Evolutionary conservation across 2,797 vertebrate species (phyloP).

Genomic region (Cryptoblepharus egeriae): DNA sequence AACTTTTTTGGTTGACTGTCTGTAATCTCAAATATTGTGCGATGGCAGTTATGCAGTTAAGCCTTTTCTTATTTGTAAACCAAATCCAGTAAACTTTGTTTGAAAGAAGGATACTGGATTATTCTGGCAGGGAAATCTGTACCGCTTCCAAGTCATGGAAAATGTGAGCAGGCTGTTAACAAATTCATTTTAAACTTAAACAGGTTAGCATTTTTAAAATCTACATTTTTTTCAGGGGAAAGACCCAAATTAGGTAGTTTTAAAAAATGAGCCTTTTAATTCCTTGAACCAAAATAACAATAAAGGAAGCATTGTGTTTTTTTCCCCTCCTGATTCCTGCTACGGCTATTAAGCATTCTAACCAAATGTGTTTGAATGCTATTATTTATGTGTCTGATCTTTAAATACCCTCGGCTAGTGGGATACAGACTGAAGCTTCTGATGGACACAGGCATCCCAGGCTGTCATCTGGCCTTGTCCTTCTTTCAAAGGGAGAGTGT

Average conservation of each 20-base stretch:
- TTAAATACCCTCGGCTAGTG: slow-evolving; percentile 65
- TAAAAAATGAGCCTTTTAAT: slow-evolving; percentile 1
- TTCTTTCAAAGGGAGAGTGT: slow-evolving; percentile 68
- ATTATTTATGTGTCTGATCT: slow-evolving; percentile 67
- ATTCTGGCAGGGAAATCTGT: slow-evolving; percentile 54
- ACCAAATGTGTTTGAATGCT: slow-evolving; percentile 59
- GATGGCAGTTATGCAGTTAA: slow-evolving; percentile 66
- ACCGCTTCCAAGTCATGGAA: neutral
- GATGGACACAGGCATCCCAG: slow-evolving; percentile 56
- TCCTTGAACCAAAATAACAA: slow-evolving; percentile 28
- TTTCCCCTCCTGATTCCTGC: slow-evolving; percentile 53
- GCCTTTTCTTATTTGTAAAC: slow-evolving; percentile 60
- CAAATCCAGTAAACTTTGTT: neutral
- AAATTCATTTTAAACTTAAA: slow-evolving; percentile 37
- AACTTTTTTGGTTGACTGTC: slow-evolving; percentile 72
- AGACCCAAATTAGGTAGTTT: neutral
- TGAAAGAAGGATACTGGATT: slow-evolving; percentile 44
- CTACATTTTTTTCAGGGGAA: slow-evolving; percentile 3
- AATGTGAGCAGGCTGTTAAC: slow-evolving; percentile 18
- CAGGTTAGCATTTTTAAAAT: slow-evolving; percentile 12
- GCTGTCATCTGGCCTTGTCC: slow-evolving; percentile 71
- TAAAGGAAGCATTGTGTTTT: slow-evolving; percentile 47
- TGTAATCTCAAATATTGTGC: slow-evolving; percentile 74
- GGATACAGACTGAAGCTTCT: slow-evolving; percentile 60
- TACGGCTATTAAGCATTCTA: slow-evolving; percentile 55